Base-by-base conservation (phyloP, 1,140 invertebrate genomes). In the Leptestheria dahalacensis region DNA sequence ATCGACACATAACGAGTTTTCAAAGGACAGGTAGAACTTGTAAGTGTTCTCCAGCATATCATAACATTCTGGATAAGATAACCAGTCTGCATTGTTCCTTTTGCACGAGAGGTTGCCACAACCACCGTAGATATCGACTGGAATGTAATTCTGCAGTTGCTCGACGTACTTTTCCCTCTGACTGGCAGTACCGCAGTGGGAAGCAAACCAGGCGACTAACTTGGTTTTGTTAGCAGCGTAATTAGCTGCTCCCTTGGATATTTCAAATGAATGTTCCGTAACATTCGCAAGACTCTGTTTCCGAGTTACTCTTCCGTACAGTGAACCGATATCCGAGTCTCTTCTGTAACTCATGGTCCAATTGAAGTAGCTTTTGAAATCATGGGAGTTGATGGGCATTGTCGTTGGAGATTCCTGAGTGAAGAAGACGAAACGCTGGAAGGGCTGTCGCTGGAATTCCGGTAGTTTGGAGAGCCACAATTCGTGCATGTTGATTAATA, bases 61-160 rank as follows among this genome's bases (percentile, higher is more conserved):
- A n/a, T 64, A 61, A 24, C 67, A 68, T 10, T 55, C 60, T 4
- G 59, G 56, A 15, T 48, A 12, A 2, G 56, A 57, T 50, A 57
- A 25, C 52, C 70, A 72, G 21, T 58, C 20, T 1, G 26, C 20
- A 3, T 25, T 28, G 11, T 47, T 24, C n/a, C 48, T 25, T 12
- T 41, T 41, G 29, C 67, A 69, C n/a, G 21, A 49, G 1, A 63
- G 48, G 1, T 29, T 46, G 0, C 70, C 70, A 66, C 79, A 82
- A 9, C 62, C 64, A 12, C 79, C 79, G 63, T 73, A 81, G 46
- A 79, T 73, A 64, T 80, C 77, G 9, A 81, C 75, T 6, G 65
- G 56, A 20, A 81, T 70, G 58, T 71, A 68, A 55, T 73, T 69
- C 20, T 66, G 46, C 2, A 80, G 65, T 62, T 77, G 68, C 33